Conservation (phyloP, 2,113 vertebrate species). For the Nothocercus nigrocapillus region DNA sequence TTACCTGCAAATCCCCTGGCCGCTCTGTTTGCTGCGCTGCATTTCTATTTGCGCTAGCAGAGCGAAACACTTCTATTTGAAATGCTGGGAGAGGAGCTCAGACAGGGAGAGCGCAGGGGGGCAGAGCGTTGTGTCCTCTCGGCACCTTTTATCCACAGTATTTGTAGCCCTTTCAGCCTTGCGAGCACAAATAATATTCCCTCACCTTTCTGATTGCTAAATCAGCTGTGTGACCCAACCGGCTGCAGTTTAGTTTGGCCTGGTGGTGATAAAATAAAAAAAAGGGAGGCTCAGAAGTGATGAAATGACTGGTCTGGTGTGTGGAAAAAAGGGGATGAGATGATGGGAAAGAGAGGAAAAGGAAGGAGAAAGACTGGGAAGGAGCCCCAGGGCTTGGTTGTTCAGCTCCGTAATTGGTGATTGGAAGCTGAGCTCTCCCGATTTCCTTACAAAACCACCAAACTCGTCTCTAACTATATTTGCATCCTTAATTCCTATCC, state of each 20-base stretch:
- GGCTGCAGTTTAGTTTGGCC: background rate
- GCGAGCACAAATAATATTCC: background rate
- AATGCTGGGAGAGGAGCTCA: too few species aligned
- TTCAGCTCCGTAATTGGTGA: background rate
- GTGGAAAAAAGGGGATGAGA: background rate
- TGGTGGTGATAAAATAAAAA: background rate
- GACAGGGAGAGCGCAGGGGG: background rate
- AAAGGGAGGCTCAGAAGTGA: background rate
- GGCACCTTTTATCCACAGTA: background rate
- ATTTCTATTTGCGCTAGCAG: background rate
- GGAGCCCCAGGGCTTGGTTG: too few species aligned
- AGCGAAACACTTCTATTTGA: background rate
- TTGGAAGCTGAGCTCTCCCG: background rate
- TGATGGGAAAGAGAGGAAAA: too few species aligned
- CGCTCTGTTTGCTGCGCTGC: background rate
- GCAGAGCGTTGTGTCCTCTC: background rate
- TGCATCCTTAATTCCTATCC: conserved; percentile 3
- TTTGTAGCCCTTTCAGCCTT: background rate
- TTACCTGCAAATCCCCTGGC: background rate
- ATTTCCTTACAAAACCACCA: background rate
- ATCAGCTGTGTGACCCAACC: background rate
- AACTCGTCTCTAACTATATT: background rate
- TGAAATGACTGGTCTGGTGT: background rate
- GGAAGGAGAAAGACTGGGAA: background rate
- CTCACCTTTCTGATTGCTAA: background rate